A percentile compares a stretch with the other conserved stretches of the same genome.
Conservation (phyloP, 2,797 vertebrate species). For the Galaxias olidus region DNA sequence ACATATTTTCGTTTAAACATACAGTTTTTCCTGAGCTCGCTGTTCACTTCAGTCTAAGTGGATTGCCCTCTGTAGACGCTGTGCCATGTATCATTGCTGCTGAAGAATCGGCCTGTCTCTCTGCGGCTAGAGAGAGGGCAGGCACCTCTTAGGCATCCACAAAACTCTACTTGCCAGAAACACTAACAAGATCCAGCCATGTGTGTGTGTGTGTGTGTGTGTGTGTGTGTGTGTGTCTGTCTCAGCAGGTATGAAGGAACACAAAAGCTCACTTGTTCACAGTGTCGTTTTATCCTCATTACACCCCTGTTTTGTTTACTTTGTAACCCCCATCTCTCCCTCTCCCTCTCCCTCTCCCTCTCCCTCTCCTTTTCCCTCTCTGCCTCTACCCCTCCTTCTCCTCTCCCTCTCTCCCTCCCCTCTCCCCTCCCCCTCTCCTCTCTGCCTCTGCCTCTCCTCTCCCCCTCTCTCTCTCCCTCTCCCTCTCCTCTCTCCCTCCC, state of each 20-base stretch:
- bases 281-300: constrained; percentile 71
- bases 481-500: background rate
- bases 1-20: too few species aligned
- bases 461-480: background rate
- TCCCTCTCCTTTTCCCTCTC: constrained; percentile 49
- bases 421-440: background rate
- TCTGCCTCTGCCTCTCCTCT: background rate
- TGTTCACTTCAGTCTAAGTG: too few species aligned
- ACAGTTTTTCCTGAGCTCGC: too few species aligned
- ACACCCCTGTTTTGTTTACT: constrained; percentile 71
- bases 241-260: constrained; percentile 52
- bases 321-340: constrained; percentile 47
- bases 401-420: background rate
- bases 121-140: background rate
- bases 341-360: background rate
- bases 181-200: constrained; percentile 33
- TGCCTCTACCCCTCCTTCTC: constrained; percentile 50
- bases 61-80: too few species aligned
- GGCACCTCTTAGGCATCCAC: constrained; percentile 23
- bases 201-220: constrained; percentile 20
- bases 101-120: too few species aligned
- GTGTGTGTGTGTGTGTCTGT: constrained; percentile 5
- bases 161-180: constrained; percentile 33
- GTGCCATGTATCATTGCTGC: too few species aligned
- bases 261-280: constrained; percentile 74